Conservation (phyloP, 2,797 vertebrate species). For the Gymnothorax javanicus region DNA sequence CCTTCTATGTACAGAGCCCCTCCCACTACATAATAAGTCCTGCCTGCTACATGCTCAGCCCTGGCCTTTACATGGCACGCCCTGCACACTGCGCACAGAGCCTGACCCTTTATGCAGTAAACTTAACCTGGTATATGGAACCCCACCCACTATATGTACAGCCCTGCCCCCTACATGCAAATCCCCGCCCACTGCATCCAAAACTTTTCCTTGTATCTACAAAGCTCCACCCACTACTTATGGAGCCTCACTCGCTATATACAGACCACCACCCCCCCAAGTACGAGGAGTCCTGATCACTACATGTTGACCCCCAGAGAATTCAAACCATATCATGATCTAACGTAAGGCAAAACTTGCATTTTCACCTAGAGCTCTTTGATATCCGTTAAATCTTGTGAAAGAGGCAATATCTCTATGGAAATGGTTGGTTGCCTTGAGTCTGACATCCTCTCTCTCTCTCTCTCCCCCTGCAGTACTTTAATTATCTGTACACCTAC, state of each 20-base stretch:
- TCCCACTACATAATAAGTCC: background rate
- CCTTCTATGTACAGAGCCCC: background rate
- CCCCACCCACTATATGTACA: background rate
- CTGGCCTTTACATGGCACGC: too few relatives aligned
- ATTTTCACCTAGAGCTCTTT: background rate
- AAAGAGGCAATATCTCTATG: background rate
- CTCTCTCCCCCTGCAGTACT: conserved; percentile 77
- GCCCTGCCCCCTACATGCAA: background rate
- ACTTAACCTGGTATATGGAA: too few relatives aligned
- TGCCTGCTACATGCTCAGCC: too few relatives aligned
- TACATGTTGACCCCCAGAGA: background rate
- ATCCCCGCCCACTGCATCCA: too few relatives aligned
- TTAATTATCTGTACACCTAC: conserved; percentile 97
- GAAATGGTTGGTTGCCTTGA: background rate
- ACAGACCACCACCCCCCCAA: too few relatives aligned
- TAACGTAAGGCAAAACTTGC: background rate
- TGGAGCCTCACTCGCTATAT: too few relatives aligned
- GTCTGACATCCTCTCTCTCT: background rate
- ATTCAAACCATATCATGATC: background rate
- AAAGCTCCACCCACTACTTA: too few relatives aligned
- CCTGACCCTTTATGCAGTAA: too few relatives aligned
- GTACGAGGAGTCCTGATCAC: background rate
- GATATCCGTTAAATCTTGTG: background rate
- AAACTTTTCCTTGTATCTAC: too few relatives aligned
- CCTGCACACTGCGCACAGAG: background rate